Conservation (phyloP, 1,140 invertebrate genomes). For the Ostrea denselamellosa region DNA sequence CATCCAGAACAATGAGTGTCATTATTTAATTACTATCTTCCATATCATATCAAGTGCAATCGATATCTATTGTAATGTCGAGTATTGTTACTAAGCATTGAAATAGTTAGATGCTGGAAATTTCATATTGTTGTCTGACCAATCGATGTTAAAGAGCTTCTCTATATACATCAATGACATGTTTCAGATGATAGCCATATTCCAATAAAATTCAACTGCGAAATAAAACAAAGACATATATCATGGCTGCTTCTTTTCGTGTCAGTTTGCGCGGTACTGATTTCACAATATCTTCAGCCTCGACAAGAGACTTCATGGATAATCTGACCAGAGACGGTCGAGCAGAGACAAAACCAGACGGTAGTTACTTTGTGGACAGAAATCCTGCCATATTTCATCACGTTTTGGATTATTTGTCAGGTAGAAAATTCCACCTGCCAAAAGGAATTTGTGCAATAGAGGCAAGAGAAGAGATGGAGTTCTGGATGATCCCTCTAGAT, state of each 20-base stretch:
- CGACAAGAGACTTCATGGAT: neutral
- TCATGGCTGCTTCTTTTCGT: neutral
- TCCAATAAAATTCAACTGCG: neutral
- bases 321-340: neutral
- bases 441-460: neutral
- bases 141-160: no score
- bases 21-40: no score
- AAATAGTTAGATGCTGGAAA: no score
- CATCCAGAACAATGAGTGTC: no score
- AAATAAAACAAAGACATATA: no score
- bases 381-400: conserved; percentile 11
- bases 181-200: no score
- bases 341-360: neutral
- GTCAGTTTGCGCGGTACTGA: conserved; percentile 21
- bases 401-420: conserved; percentile 12
- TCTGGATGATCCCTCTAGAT: neutral
- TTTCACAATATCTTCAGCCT: neutral
- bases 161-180: no score
- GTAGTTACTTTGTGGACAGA: conserved; percentile 17
- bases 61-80: no score
- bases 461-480: conserved; percentile 19
- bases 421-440: conserved; percentile 11
- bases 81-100: no score
- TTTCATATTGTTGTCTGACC: no score
- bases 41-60: no score